phyloP scores from a whole-genome alignment of 2,888 invertebrate genomes.

The Polydrusus tereticollis region DNA sequence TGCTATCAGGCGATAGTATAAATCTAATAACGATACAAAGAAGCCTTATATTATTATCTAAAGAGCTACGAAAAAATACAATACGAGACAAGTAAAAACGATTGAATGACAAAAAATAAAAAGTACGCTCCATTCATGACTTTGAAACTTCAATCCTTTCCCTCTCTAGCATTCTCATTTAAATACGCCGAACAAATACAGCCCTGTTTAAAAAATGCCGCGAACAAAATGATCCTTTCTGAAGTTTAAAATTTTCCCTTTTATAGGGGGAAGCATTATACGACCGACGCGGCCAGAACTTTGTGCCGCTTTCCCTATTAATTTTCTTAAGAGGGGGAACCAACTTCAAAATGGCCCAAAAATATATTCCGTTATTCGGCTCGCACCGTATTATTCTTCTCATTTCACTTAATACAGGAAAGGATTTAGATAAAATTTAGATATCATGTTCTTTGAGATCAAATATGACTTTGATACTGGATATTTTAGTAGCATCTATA shows the following conservation, averaged over 20 bases:
- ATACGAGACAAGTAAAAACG: conserved; percentile 2
- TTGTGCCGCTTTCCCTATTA: conserved; percentile 59
- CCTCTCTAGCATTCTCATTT: conserved; percentile 33
- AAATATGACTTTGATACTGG: background rate
- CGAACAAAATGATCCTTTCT: conserved; percentile 40
- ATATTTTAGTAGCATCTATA: background rate
- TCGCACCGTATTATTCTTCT: conserved; percentile 37
- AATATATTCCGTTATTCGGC: conserved; percentile 56
- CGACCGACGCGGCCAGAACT: conserved; percentile 23
- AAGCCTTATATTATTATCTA: background rate
- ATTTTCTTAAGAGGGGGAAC: conserved; percentile 61
- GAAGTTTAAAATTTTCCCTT: conserved; percentile 39
- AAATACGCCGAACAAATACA: conserved; percentile 32
- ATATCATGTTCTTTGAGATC: background rate
- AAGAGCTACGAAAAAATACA: background rate
- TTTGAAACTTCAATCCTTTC: conserved; percentile 30
- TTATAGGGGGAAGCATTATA: conserved; percentile 25
- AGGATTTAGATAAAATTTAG: conserved; percentile 12
- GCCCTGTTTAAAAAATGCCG: conserved; percentile 32
- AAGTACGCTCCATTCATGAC: conserved; percentile 21
- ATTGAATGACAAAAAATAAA: conserved; percentile 8
- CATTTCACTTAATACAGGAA: conserved; percentile 27
- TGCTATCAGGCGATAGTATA: no score
- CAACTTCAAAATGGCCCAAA: conserved; percentile 63
- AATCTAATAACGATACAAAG: background rate